These are phyloP conservation scores for Indri indri DNA, from an alignment of 2,113 vertebrate genomes.

Conservation along the genomic window DNA sequence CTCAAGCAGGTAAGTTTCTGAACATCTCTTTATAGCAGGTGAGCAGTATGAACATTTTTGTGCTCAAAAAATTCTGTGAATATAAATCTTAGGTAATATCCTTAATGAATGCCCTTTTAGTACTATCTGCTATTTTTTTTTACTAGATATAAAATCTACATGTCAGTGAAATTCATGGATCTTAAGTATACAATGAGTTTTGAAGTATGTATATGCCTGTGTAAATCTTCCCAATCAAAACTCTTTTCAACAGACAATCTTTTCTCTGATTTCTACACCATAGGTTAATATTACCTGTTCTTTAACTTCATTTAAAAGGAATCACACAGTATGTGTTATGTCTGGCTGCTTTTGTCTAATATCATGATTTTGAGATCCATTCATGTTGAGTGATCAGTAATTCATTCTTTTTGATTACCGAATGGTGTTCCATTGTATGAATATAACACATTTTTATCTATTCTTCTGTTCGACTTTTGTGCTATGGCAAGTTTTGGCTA, in stretches of 20 bases:
- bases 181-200: not conserved
- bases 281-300: not conserved
- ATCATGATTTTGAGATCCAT: not conserved
- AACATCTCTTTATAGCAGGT: not conserved
- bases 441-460: not conserved
- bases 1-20: not conserved
- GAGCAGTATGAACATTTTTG: not conserved
- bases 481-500: not conserved
- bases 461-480: not conserved
- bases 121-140: not conserved
- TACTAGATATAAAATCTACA: not conserved
- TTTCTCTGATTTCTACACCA: not conserved
- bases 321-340: not conserved
- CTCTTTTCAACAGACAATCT: not conserved
- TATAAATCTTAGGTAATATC: not conserved
- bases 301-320: slow-evolving; percentile 6
- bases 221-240: not conserved
- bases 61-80: not conserved
- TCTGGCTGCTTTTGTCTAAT: not conserved
- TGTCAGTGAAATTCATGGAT: not conserved
- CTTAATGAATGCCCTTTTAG: not conserved
- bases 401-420: not conserved
- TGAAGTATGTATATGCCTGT: not conserved
- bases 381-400: not conserved
- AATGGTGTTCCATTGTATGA: not conserved